Evolutionary conservation across 1,140 invertebrate species (phyloP), one percentile per base, ranked within the genome.

Genomic region (Euborellia annulipes): DNA sequence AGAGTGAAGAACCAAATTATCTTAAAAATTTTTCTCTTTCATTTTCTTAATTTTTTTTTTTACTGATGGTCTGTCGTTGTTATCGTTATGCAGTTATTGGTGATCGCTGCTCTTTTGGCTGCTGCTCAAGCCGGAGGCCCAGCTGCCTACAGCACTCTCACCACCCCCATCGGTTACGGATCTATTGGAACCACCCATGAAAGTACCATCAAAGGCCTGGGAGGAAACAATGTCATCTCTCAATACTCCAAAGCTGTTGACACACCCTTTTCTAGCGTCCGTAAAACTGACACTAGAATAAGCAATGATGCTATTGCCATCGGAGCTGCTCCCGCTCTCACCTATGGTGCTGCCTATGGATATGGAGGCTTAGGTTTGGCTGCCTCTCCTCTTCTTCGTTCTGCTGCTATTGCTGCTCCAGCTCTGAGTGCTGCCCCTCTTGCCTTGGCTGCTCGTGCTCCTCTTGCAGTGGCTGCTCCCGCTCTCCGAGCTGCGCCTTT

Each of bases 181-280:
- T 67, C 69, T 36, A 56, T 71, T 17, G 73, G 72, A 23, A 54
- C 68, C 27, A 63, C 69, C 23, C 66, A 71, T 44, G 67, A 75
- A 55, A 70, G 68, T 53, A 66, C 71, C 9, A 53, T 73, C 2
- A 64, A 71, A 38, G 69, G 68, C 14, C 59, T 71, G 41, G 72
- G 69, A 44, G 73, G 73, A 53, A 64, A 63, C 53, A 60, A 62
- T 32, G 71, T 70, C 13, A 63, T 74, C 3, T 72, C 72, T 43
- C 62, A 65, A 46, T 73, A 72, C 65, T 67, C 67, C 46, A 76
- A 75, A 57, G 68, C 72, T 36, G 70, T 75, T 14, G 71, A 76
- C 54, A 71, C 67, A 36, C 68, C 73, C n/a, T 75, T 69, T 64
- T 75, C 73, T 43, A 72, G 67, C 50, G 70, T 76, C 4, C 68